Percentiles rank a stretch among this genome's conserved stretches.
Conservation (phyloP, 2,113 vertebrate species). For the Crocuta crocuta region DNA sequence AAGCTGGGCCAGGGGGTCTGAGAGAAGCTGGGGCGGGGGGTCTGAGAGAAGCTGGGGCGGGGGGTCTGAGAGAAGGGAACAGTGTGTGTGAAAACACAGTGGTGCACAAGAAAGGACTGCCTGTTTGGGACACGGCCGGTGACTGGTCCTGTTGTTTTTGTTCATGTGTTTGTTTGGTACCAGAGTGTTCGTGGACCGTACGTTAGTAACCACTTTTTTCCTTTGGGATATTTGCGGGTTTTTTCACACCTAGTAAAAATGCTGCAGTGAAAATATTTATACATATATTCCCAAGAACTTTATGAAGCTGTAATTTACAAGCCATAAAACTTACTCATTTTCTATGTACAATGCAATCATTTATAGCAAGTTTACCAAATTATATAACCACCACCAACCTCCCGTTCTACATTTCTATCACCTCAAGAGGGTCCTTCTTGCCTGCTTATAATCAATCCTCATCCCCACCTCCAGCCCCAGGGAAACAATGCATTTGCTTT, state of each 20-base stretch:
- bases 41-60: too few species aligned
- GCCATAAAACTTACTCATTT: not conserved
- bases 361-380: not conserved
- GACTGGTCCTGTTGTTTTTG: not conserved
- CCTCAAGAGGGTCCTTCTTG: not conserved
- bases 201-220: not conserved
- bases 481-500: not conserved
- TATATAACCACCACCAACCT: not conserved
- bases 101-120: not conserved
- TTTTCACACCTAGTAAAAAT: not conserved
- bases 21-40: too few species aligned
- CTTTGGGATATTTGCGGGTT: not conserved
- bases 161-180: not conserved
- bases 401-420: not conserved
- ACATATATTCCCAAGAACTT: not conserved
- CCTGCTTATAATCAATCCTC: not conserved
- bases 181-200: not conserved
- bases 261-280: not conserved
- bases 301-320: not conserved
- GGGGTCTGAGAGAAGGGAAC: not conserved
- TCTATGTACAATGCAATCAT: not conserved
- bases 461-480: not conserved
- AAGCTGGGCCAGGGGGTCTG: too few species aligned
- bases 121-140: too few species aligned
- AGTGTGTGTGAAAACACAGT: fast-evolving